Percentiles rank a stretch among this genome's conserved stretches.
Conservation (phyloP, 1,140 invertebrate species). For the Antheraea pernyi region DNA sequence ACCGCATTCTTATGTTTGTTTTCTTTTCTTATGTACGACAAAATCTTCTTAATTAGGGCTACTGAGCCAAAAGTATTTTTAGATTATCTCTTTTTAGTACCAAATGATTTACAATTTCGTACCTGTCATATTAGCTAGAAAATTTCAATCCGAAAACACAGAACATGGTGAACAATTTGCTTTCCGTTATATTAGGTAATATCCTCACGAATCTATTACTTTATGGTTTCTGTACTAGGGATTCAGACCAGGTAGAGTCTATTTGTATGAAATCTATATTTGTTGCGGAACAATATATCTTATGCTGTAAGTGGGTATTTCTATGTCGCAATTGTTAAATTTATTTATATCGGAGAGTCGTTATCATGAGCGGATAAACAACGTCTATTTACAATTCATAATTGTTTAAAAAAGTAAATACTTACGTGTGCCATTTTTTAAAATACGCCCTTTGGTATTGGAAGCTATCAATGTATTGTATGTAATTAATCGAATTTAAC, state of each 20-base stretch:
- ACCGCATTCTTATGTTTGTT: background rate
- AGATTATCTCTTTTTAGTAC: too few species aligned
- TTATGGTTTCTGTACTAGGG: conserved; percentile 8
- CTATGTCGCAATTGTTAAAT: conserved; percentile 63
- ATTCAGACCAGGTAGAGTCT: conserved; percentile 7
- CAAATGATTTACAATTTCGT: too few species aligned
- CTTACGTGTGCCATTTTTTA: background rate
- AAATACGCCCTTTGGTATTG: too few species aligned
- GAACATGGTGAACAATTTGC: conserved; percentile 44
- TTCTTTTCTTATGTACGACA: background rate
- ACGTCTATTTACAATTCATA: background rate
- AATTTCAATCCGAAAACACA: conserved; percentile 36
- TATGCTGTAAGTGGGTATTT: conserved; percentile 65
- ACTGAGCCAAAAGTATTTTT: background rate
- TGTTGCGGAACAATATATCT: conserved; percentile 54
- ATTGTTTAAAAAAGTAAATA: background rate
- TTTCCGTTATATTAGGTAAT: background rate
- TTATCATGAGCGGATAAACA: conserved; percentile 33
- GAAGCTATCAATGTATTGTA: too few species aligned
- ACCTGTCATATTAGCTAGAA: too few species aligned
- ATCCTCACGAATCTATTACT: conserved; percentile 37
- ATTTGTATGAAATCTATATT: conserved; percentile 47
- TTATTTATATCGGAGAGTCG: conserved; percentile 63
- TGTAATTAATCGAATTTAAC: too few species aligned
- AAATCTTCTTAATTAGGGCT: background rate